Base-by-base conservation (phyloP, 2,113 vertebrate species). In the Euleptes europaea region DNA sequence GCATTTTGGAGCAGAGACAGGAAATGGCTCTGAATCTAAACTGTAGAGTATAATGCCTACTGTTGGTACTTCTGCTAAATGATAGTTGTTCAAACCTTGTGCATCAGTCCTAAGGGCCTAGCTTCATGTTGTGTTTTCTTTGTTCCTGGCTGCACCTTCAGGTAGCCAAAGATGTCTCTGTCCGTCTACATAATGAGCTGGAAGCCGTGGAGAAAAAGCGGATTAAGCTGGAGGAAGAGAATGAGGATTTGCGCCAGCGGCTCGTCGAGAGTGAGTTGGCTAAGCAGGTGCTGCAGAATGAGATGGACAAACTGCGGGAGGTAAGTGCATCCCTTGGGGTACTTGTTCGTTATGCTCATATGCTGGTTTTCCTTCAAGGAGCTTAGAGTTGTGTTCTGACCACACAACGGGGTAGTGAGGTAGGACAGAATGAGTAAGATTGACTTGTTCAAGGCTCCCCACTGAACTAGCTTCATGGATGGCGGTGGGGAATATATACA, bases 121-220 rank as follows among this genome's bases (percentile, higher is more conserved):
- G 5, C 2, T 42, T 73, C 35, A 72, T 65, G 40, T 21, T 26
- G 4, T 26, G 31, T 0, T 35, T 57, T 28, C 21, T 15, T 74
- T 57, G n/a, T n/a, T 35, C 60, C 0, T 0, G 4, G 65, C 69
- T 89, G 60, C 86, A 54, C 51, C 33, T 78, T 44, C 93, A 99
- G 98, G 98, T 99, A 94, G 98, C 98, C 28, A 99, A 99, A 91
- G 99, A 99, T 1, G 98, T 99, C 67, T 99, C 99, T 0, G 97
- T 98, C 89, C 96, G 99, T 80, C 97, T 99, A 84, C 99, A 99
- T 95, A 97, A 97, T 33, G 98, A 99, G 95, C 96, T 99, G 87
- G 99, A 99, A 91, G 95, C 88, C 0, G 97, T 98, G 88, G 98
- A 99, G 93, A 98, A 99, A 96, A 99, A 99, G 87, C 97, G 98